These are phyloP conservation scores for Hyla sarda DNA, from an alignment of 2,113 vertebrate genomes.

Conservation along the genomic window DNA sequence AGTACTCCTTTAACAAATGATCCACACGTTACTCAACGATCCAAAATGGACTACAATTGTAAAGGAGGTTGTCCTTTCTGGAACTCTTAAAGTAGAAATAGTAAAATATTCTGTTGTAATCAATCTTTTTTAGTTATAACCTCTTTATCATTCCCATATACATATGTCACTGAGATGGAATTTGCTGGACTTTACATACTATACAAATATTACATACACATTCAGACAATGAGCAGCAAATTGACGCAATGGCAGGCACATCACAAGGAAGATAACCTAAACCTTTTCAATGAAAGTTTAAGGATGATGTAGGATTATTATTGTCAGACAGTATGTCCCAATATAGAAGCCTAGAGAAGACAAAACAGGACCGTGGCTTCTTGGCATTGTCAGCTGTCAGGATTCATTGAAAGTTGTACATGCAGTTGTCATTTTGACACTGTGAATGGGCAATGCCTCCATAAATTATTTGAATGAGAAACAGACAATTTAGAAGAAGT, in stretches of 20 bases:
- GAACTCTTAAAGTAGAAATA: no score
- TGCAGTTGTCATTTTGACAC: conserved; percentile 12
- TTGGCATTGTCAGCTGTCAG: conserved; percentile 25
- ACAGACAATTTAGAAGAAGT: background rate
- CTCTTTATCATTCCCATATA: background rate
- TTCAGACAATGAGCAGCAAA: background rate
- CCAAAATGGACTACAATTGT: no score
- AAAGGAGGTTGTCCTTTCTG: no score
- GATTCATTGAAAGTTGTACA: conserved; percentile 4
- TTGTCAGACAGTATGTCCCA: background rate
- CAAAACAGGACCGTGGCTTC: conserved; percentile 4
- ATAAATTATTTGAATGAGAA: background rate
- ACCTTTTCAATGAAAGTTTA: conserved; percentile 6
- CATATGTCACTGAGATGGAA: background rate
- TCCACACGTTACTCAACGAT: no score
- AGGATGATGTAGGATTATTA: conserved; percentile 27
- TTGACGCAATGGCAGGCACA: background rate
- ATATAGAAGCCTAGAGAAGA: conserved; percentile 11
- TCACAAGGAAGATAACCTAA: conserved; percentile 17
- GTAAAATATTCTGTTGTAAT: background rate
- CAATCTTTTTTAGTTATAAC: background rate
- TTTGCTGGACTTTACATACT: background rate
- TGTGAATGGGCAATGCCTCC: background rate
- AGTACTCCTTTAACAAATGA: no score
- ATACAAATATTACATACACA: background rate